phyloP scores from a whole-genome alignment of 2,113 vertebrate species.

The Spea bombifrons region DNA sequence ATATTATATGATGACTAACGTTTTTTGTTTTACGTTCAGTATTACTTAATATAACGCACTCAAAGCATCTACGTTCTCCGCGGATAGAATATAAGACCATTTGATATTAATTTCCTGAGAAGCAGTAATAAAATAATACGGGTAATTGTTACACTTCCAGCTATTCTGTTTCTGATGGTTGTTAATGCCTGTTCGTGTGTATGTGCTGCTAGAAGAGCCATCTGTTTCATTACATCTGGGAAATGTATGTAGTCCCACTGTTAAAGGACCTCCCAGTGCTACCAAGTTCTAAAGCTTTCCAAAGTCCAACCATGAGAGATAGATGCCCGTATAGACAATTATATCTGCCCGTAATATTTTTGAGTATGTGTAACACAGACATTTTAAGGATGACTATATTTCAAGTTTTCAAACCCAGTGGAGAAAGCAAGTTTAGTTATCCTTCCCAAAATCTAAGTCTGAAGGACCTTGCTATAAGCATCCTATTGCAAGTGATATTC shows the following conservation, averaged over 20 bases:
- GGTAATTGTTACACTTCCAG: background rate
- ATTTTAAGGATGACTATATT: no score
- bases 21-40: no score
- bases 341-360: no score
- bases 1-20: background rate
- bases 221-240: background rate
- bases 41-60: no score
- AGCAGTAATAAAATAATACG: background rate
- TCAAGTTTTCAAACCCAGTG: no score
- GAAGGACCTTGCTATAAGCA: no score
- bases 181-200: background rate
- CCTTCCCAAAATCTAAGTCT: no score
- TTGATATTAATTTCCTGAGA: conserved; percentile 5
- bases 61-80: background rate
- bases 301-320: no score
- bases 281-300: background rate
- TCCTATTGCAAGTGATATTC: no score
- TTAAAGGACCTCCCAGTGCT: background rate
- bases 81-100: background rate
- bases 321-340: no score
- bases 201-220: background rate
- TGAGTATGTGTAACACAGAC: no score
- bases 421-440: no score
- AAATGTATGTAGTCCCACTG: background rate
- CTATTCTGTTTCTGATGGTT: background rate